Evolutionary conservation across 2,797 vertebrate genomes (phyloP), one percentile per base, ranked within the genome.

Genomic region (Tenualosa ilisha): DNA sequence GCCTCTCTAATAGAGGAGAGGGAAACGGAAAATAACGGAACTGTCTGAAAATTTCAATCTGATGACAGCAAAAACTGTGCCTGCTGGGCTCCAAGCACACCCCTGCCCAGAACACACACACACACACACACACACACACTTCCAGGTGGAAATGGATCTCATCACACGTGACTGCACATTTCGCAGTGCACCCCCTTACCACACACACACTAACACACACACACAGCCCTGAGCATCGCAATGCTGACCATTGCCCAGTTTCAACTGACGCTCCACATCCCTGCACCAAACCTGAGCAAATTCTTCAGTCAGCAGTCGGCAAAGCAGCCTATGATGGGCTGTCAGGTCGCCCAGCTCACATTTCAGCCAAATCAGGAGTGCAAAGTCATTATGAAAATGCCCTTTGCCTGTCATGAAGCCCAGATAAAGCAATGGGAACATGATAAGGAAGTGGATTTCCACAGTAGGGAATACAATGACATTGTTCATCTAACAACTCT

Each of bases 31-130:
- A 24, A 75, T 82, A 84, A 75, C 53, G 61, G 83, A 87, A 85
- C 40, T 24, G 83, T 17, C 37, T 6, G 81, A 88, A 88, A 86
- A 83, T 75, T 86, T 87, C 56, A 82, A 31, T 31, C 31, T 85
- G 87, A 72, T 82, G 82, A 85, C 72, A 81, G 86, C 85, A 83
- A 50, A 87, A 89, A 90, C 82, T 82, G 26, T 86, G 86, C 82
- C 85, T 79, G 53, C 24, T 84, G 68, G 86, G 87, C 81, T 26
- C 1, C 31, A 26, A 68, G 11, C 24, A 68, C 63, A 31, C 9
- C 63, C 2, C 63, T 26, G 5, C 11, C 24, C 9, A 3, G 2
- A 1, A 68, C 12, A 37, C 9, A 68, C 24, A 68, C 63, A 68
- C 63, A 68, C 63, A 61, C 56, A 61, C n/a, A 56, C 54, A 13